These are phyloP conservation scores for Carassius auratus DNA, from an alignment of 2,113 vertebrate species.

Conservation along the genomic window DNA sequence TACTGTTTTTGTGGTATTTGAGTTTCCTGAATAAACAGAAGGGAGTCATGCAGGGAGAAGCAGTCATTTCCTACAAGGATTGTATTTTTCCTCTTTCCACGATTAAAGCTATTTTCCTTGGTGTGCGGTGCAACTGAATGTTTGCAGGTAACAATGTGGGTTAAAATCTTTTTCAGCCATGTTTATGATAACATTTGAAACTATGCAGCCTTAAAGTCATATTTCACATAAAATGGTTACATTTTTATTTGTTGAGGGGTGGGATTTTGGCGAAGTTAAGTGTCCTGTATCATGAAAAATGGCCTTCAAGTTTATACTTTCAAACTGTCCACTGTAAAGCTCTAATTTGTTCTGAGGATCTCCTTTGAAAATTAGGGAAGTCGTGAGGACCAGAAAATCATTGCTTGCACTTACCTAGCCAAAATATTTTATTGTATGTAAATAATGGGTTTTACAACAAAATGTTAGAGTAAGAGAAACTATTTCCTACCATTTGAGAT, in stretches of 20 bases:
- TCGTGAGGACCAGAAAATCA: not conserved
- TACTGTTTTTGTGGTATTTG: constrained; percentile 45
- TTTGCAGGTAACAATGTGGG: constrained; percentile 10
- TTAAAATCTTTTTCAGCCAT: not conserved
- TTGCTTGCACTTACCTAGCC: not conserved
- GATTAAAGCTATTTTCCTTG: not conserved
- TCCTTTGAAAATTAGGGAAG: not conserved
- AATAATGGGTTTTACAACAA: not conserved
- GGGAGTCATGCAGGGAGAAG: constrained; percentile 50
- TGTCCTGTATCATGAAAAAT: constrained; percentile 17
- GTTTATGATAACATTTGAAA: not conserved
- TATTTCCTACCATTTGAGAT: not conserved
- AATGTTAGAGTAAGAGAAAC: constrained; percentile 2
- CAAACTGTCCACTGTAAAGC: not conserved
- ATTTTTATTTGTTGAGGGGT: constrained; percentile 16
- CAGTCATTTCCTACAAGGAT: constrained; percentile 52
- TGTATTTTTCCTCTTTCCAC: constrained; percentile 54
- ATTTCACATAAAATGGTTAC: not conserved
- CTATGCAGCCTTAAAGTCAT: not conserved
- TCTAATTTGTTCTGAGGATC: constrained; percentile 1
- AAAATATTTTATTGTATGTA: not conserved
- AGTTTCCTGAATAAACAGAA: constrained; percentile 58
- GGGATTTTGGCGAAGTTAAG: not conserved
- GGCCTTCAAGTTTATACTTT: not conserved
- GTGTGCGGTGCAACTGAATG: not conserved